Conservation (phyloP, 2,113 vertebrate species). For the Gallinago media region DNA sequence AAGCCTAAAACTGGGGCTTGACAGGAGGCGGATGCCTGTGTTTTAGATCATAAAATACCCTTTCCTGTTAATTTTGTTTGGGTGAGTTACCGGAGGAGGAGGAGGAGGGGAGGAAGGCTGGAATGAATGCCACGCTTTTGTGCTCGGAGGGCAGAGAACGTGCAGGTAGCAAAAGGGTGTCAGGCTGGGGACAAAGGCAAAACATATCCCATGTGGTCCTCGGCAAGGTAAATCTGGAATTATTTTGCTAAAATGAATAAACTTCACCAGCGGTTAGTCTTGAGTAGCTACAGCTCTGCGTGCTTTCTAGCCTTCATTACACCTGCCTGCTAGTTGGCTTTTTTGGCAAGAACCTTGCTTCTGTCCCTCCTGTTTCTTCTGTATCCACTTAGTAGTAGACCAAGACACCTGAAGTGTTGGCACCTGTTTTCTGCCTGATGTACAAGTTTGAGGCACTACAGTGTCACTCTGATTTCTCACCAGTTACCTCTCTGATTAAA, state of each 20-base stretch:
- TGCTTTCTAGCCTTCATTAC: fast-evolving
- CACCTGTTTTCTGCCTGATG: not conserved
- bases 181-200: not conserved
- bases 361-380: not conserved
- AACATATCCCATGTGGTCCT: fast-evolving
- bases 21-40: not conserved
- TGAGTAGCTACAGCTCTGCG: not conserved
- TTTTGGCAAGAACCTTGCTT: not conserved
- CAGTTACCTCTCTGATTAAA: not conserved
- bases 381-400: not conserved
- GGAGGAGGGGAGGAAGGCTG: not conserved
- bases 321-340: not conserved
- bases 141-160: fast-evolving
- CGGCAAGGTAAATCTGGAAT: not conserved
- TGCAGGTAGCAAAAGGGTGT: fast-evolving
- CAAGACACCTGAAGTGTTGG: not conserved
- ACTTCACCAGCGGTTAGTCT: not conserved
- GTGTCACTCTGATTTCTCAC: not conserved
- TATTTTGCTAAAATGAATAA: not conserved
- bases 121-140: fast-evolving
- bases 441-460: fast-evolving
- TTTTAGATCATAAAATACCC: not conserved
- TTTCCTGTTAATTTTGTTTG: not conserved
- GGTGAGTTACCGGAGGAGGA: not conserved
- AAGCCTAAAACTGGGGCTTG: not conserved